phyloP scores from a whole-genome alignment of 1,140 invertebrate genomes.

The Lethocerus indicus region DNA sequence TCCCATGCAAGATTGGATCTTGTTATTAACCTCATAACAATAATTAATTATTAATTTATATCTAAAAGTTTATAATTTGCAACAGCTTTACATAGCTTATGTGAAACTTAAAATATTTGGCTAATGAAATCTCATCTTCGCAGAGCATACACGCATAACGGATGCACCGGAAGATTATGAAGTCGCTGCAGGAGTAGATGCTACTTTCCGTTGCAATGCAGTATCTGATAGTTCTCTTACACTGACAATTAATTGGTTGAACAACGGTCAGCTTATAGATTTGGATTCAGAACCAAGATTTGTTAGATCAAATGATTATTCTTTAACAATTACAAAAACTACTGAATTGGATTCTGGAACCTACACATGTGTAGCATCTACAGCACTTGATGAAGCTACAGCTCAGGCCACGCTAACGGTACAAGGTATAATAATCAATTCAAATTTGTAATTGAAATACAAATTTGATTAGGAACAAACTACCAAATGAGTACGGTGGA shows the following conservation, averaged over 20 bases:
- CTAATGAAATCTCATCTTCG: slow-evolving; percentile 16
- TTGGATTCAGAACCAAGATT: slow-evolving; percentile 72
- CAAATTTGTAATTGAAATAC: too few species aligned
- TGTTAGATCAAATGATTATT: slow-evolving; percentile 70
- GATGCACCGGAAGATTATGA: slow-evolving; percentile 79
- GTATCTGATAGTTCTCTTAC: slow-evolving; percentile 62
- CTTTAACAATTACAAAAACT: slow-evolving; percentile 84
- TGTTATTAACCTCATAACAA: too few species aligned
- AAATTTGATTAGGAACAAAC: too few species aligned
- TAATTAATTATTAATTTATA: not conserved
- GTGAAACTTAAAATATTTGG: too few species aligned
- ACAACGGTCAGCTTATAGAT: slow-evolving; percentile 70
- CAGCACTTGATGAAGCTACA: slow-evolving; percentile 66
- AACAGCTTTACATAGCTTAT: too few species aligned
- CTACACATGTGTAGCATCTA: slow-evolving; percentile 91
- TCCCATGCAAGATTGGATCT: too few species aligned
- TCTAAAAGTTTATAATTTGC: slow-evolving; percentile 1
- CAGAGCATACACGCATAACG: slow-evolving; percentile 66
- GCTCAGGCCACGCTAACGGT: slow-evolving; percentile 80
- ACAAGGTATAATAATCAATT: slow-evolving; percentile 47
- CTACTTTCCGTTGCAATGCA: slow-evolving; percentile 88
- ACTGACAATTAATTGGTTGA: slow-evolving; percentile 74
- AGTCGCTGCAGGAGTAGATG: slow-evolving; percentile 69
- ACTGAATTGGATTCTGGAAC: slow-evolving; percentile 84
- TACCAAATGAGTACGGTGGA: too few species aligned